A percentile compares a stretch with the other conserved stretches of the same genome.
These are phyloP conservation scores for Amphiduros pacificus DNA, from an alignment of 2,888 invertebrate genomes.

Conservation along the genomic window DNA sequence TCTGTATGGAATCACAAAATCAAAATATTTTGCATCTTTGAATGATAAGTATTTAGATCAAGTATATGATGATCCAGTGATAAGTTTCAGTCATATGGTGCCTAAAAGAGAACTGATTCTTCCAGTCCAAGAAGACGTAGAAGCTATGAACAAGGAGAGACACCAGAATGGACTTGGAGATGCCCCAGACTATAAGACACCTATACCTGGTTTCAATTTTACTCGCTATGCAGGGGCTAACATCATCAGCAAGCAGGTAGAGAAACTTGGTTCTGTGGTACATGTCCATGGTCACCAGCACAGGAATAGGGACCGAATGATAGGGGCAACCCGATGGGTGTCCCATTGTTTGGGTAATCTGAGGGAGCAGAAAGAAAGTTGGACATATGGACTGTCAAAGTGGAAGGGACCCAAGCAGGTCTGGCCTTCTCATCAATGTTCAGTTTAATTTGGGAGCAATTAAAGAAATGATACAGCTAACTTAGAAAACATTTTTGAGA, in stretches of 20 bases:
- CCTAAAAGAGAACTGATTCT: conserved; percentile 32
- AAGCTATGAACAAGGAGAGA: conserved; percentile 22
- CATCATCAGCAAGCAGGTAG: conserved; percentile 25
- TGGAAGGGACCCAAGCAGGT: conserved; percentile 26
- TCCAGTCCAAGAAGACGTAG: conserved; percentile 22
- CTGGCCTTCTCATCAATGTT: too few relatives aligned
- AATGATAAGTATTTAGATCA: conserved; percentile 19
- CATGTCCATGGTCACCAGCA: conserved; percentile 38
- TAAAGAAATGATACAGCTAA: too few relatives aligned
- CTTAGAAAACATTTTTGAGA: too few relatives aligned
- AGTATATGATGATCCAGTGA: conserved; percentile 27
- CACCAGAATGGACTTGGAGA: conserved; percentile 17
- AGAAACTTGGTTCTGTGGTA: conserved; percentile 24
- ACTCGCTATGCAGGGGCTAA: conserved; percentile 33
- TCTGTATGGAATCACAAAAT: conserved; percentile 14
- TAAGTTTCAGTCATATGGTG: conserved; percentile 36
- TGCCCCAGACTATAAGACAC: conserved; percentile 9
- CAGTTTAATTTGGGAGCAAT: too few relatives aligned
- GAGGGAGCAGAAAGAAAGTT: conserved; percentile 49
- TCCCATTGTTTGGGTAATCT: conserved; percentile 35
- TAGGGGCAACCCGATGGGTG: conserved; percentile 33
- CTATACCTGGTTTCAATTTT: conserved; percentile 31
- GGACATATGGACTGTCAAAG: conserved; percentile 64
- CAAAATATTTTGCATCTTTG: conserved; percentile 29
- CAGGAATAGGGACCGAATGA: conserved; percentile 31